phyloP scores from a whole-genome alignment of 2,888 invertebrate genomes.

The Diarsia brunnea region DNA sequence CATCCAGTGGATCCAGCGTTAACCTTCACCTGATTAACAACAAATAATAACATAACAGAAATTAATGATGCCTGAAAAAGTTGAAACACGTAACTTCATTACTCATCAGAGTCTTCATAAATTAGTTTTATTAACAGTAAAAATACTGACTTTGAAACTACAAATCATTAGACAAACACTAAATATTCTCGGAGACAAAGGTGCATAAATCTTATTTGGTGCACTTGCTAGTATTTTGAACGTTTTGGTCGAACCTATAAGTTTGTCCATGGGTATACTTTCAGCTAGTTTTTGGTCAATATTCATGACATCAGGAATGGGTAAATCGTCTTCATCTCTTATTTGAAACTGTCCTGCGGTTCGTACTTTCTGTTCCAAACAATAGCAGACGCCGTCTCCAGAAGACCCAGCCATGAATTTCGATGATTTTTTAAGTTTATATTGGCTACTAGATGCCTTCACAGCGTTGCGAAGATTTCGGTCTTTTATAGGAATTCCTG shows the following conservation, averaged over 20 bases:
- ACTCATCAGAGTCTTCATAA: neutral
- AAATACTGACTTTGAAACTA: slow-evolving; percentile 35
- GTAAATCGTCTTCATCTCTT: neutral
- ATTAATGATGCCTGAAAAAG: neutral
- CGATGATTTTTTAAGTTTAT: slow-evolving; percentile 2
- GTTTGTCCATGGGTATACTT: slow-evolving; percentile 8
- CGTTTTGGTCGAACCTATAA: slow-evolving; percentile 20
- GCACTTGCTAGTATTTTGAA: slow-evolving; percentile 32
- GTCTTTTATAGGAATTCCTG: slow-evolving; percentile 2
- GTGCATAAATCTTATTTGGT: slow-evolving; percentile 3
- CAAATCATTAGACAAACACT: slow-evolving; percentile 33
- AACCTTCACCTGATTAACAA: too few species aligned
- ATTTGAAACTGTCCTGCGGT: neutral
- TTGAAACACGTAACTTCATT: neutral
- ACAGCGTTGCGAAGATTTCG: neutral
- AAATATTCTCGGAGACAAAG: slow-evolving; percentile 27
- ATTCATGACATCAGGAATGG: slow-evolving; percentile 6
- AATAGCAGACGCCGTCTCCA: slow-evolving; percentile 1
- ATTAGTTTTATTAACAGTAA: slow-evolving; percentile 12
- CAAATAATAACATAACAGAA: too few species aligned
- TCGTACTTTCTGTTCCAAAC: neutral
- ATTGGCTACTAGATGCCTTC: slow-evolving; percentile 17
- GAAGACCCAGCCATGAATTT: slow-evolving; percentile 22
- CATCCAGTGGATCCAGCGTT: too few species aligned
- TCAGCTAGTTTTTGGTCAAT: slow-evolving; percentile 12